Base-by-base conservation (phyloP, 35 echinoderm and acorn worm species). In the Heliocidaris tuberculata region DNA sequence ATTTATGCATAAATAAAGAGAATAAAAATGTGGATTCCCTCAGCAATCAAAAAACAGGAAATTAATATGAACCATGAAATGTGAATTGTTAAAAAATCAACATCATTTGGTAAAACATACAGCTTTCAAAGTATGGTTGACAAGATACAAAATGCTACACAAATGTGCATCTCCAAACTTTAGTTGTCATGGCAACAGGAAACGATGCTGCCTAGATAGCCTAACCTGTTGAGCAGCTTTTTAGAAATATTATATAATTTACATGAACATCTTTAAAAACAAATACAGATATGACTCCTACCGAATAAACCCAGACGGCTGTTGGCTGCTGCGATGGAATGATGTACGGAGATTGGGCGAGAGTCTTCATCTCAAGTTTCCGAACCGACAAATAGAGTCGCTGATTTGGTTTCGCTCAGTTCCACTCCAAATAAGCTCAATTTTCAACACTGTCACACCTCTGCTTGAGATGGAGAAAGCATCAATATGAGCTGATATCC, bases 231-330 rank as follows among this genome's bases (percentile, higher is more conserved):
- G 87, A 89, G 24, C 31, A 89, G 30, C 31, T 7, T 47, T 16
- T 12, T 8, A 89, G 47, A n/a, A 89, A 89, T 30, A 87, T 87
- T 2, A 15, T 12, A 60, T 24, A 70, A 65, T 78, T 78, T 78
- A 27, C 65, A 78, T 27, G 2, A 78, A 42, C 35, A 42, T 78
- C 17, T 78, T 78, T 78, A 24, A 78, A 24, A n/a, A 78, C 21
- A 7, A 78, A 24, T 27, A 78, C 27, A 78, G 65, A 78, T 78
- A 27, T 78, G 65, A 7, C 27, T 48, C 91, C 91, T 93, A 93
- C 91, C 91, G 91, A 93, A 56, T 93, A 93, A 31, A 93, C 91
- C 91, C 91, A 93, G 30, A 93, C 91, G 13, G 91, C 91, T 31
- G 91, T 93, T 31, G 91, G 91, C 50, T 93, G 91, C 30, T 93